These are phyloP conservation scores for Chrosomus eos DNA, from an alignment of 2,797 vertebrate genomes.

Conservation along the genomic window DNA sequence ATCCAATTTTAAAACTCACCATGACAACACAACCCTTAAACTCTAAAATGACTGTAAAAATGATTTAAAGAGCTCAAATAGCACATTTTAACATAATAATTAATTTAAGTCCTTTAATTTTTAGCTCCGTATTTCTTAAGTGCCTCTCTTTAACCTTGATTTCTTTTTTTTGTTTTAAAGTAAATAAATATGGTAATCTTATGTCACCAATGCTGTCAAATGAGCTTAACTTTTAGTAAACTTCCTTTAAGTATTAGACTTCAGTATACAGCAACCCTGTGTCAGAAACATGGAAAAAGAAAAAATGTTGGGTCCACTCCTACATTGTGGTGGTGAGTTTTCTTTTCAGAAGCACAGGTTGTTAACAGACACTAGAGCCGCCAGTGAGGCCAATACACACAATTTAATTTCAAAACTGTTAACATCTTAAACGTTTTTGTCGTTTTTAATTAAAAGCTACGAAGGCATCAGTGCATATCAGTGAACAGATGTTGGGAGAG, in stretches of 20 bases:
- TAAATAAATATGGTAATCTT: not conserved
- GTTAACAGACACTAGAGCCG: not conserved
- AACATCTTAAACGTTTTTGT: conserved; percentile 34
- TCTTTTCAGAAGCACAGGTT: not conserved
- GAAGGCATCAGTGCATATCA: conserved; percentile 46
- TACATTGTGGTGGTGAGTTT: not conserved
- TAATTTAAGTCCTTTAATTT: not conserved
- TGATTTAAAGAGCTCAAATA: not conserved
- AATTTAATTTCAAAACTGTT: conserved; percentile 17
- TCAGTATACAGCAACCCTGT: not conserved
- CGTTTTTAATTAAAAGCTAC: conserved; percentile 51
- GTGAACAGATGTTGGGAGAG: conserved; percentile 51
- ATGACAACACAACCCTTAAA: not conserved
- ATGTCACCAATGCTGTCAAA: not conserved
- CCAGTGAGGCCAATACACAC: not conserved
- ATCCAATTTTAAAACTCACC: not conserved
- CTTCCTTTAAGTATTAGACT: not conserved
- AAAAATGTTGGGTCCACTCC: not conserved
- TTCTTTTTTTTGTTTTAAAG: not conserved
- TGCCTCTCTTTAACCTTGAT: not conserved
- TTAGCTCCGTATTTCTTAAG: not conserved
- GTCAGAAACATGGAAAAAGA: not conserved
- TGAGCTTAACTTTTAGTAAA: not conserved
- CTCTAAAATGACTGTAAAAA: not conserved
- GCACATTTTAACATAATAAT: not conserved